Conservation (phyloP, 2,888 invertebrate species). For the Leptothorax acervorum region DNA sequence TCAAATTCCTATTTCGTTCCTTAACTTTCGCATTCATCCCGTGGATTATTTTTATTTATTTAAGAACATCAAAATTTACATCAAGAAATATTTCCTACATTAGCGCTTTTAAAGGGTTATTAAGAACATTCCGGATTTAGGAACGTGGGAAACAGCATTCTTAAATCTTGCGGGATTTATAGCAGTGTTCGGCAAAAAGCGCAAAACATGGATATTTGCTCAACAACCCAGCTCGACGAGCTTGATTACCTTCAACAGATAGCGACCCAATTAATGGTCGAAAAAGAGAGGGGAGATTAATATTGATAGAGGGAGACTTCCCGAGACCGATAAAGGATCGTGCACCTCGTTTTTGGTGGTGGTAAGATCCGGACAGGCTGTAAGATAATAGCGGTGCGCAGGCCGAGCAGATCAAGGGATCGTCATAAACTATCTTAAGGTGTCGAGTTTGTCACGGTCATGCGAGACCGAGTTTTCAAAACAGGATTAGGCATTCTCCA, state of each 20-base stretch:
- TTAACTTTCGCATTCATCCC: not conserved
- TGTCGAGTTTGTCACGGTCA: slow-evolving; percentile 82
- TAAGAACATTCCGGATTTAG: not conserved
- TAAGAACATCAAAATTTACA: not conserved
- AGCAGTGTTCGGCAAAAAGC: not conserved
- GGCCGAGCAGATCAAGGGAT: slow-evolving; percentile 56
- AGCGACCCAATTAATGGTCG: slow-evolving; percentile 72
- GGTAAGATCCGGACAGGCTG: slow-evolving; percentile 51
- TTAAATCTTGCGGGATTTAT: slow-evolving; percentile 23
- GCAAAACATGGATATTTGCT: not conserved
- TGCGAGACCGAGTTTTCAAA: slow-evolving; percentile 82
- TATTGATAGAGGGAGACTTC: slow-evolving; percentile 56
- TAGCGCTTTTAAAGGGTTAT: not conserved
- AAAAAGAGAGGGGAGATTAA: slow-evolving; percentile 59
- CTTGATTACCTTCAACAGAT: slow-evolving; percentile 67
- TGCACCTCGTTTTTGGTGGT: not conserved
- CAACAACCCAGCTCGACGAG: slow-evolving; percentile 17
- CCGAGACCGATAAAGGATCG: not conserved
- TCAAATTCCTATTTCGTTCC: not conserved
- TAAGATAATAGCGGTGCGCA: slow-evolving; percentile 65
- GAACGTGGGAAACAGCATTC: not conserved
- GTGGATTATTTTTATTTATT: not conserved
- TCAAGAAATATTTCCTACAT: not conserved
- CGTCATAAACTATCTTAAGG: slow-evolving; percentile 79
- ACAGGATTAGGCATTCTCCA: slow-evolving; percentile 80